Conservation (phyloP, 1,140 invertebrate species). For the Trichonephila clavipes region DNA sequence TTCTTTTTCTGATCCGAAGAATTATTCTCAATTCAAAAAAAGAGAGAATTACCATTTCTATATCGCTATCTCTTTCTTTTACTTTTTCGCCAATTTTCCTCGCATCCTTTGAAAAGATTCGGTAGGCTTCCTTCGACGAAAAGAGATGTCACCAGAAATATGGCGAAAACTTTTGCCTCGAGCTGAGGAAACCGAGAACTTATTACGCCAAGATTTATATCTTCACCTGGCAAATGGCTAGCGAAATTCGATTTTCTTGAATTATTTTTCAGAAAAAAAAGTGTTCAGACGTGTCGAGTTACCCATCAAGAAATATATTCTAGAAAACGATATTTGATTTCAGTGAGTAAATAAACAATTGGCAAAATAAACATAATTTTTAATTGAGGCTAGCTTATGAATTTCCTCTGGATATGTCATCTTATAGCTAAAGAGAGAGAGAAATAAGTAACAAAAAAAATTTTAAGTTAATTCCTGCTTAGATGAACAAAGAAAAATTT, state of each 20-base stretch:
- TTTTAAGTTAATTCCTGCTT: too few species aligned
- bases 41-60: not conserved
- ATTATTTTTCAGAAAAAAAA: not conserved
- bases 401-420: too few species aligned
- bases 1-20: not conserved
- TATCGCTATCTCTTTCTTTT: not conserved
- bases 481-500: too few species aligned
- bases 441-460: too few species aligned
- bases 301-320: too few species aligned
- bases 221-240: not conserved
- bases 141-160: not conserved
- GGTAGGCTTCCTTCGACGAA: not conserved
- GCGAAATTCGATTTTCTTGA: not conserved
- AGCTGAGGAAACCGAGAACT: not conserved
- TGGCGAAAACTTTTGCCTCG: not conserved
- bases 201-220: constrained; percentile 1
- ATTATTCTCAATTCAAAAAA: not conserved
- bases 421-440: too few species aligned
- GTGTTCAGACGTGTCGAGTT: too few species aligned
- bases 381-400: too few species aligned
- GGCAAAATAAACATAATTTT: too few species aligned
- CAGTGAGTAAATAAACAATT: too few species aligned
- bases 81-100: not conserved
- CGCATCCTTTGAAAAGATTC: not conserved
- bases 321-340: too few species aligned